These are phyloP conservation scores for Pentamera pediparva DNA, from an alignment of 53 echinoderm and acorn worm species.

Conservation along the genomic window DNA sequence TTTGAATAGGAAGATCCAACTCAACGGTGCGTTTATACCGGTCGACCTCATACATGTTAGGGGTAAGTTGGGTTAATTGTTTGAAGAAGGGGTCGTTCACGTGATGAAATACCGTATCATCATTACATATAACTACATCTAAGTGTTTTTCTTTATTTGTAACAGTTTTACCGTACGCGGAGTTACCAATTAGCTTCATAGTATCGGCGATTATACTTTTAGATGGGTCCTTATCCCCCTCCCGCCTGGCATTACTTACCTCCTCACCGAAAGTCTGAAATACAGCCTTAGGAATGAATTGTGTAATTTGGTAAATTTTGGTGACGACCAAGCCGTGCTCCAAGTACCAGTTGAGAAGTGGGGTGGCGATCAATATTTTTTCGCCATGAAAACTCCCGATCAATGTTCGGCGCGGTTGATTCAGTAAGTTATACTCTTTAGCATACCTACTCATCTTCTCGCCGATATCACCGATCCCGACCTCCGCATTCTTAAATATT, in stretches of 20 bases:
- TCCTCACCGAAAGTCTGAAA: conserved; percentile 36
- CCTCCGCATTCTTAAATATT: conserved; percentile 38
- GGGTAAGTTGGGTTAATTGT: too few species aligned
- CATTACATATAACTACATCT: background rate
- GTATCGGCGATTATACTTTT: conserved; percentile 24
- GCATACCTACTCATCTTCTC: conserved; percentile 39
- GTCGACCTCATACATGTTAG: conserved; percentile 13
- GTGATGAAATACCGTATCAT: background rate
- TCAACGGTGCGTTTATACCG: conserved; percentile 23
- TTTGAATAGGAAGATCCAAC: conserved; percentile 46
- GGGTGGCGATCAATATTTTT: conserved; percentile 39
- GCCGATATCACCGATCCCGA: conserved; percentile 39
- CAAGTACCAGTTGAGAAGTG: conserved; percentile 46
- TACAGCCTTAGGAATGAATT: conserved; percentile 23
- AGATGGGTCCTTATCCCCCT: conserved; percentile 8
- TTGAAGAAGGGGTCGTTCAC: too few species aligned
- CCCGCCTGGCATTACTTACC: conserved; percentile 41
- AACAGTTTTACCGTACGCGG: conserved; percentile 24
- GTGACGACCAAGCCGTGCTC: conserved; percentile 28
- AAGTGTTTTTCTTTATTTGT: conserved; percentile 21
- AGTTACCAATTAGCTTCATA: conserved; percentile 12
- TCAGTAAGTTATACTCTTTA: background rate
- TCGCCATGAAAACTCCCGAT: conserved; percentile 33
- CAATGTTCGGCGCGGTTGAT: conserved; percentile 42
- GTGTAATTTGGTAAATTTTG: conserved; percentile 27